Evolutionary conservation across 2,888 invertebrate genomes (phyloP).

Genomic region (Isoperla grammatica): DNA sequence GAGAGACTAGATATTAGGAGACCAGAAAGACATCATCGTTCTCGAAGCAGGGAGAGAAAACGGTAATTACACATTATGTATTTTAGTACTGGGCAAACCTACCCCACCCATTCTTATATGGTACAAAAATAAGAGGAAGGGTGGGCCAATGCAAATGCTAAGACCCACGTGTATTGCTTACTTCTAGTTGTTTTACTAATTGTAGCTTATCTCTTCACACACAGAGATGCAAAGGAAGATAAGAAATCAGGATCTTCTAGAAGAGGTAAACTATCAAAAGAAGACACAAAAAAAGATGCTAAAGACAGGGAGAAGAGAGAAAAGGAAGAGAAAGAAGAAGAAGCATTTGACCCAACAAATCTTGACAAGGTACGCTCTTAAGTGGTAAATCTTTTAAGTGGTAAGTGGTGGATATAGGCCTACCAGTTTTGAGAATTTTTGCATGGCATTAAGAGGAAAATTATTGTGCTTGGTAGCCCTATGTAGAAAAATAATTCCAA

Average conservation of each 20-base stretch:
- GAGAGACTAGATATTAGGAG: constrained; percentile 29
- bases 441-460: no score
- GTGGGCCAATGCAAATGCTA: no score
- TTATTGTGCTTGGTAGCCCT: no score
- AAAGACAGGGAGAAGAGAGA: constrained; percentile 31
- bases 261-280: constrained; percentile 37
- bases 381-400: no score
- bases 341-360: constrained; percentile 66
- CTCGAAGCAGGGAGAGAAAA: constrained; percentile 37
- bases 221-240: constrained; percentile 38
- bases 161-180: no score
- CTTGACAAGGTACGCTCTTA: constrained; percentile 64
- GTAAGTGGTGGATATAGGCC: no score
- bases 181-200: neutral
- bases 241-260: constrained; percentile 30
- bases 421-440: no score
- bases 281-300: constrained; percentile 40
- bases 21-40: constrained; percentile 36
- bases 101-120: constrained; percentile 56
- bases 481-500: no score
- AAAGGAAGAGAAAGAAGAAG: constrained; percentile 39
- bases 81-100: constrained; percentile 48
- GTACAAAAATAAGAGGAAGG: constrained; percentile 33
- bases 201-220: constrained; percentile 32
- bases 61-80: constrained; percentile 35